Evolutionary conservation across 2,888 invertebrate species (phyloP), one percentile per base, ranked within the genome.

Genomic region (Chelonus formosanus): DNA sequence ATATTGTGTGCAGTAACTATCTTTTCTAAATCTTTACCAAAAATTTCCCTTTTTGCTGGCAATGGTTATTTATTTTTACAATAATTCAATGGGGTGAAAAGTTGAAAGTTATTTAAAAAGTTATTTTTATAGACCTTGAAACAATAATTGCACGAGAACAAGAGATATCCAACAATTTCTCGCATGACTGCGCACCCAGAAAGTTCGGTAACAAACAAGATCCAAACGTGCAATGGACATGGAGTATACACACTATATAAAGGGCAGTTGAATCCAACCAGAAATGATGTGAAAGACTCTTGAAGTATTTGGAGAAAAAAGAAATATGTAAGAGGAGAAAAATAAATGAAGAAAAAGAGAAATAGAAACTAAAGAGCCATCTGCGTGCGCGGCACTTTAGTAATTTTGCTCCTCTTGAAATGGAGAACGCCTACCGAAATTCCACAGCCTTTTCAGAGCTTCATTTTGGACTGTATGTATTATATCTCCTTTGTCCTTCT

Each of bases 391-490:
- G 58, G 60, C 44, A 52, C 53, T 52, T 50, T 48, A 40, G 57
- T 70, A 70, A 70, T 68, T 6, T 5, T 70, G 66, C 68, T 68
- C 67, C 67, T 64, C 65, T 65, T 53, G 68, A 60, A 70, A 68
- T 70, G 56, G 54, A 55, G 63, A 68, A 70, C 70, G 70, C 70
- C 70, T 68, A 67, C 65, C 60, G 67, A 68, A 67, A 67, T 63
- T 55, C 67, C 56, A 69, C 52, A 52, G 53, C 43, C 45, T 43
- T 62, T 50, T 55, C 45, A 52, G 31, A 50, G 50, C 6, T 40
- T 40, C 40, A 40, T 40, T 40, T 40, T 40, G 40, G 40, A 40
- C 4, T 40, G 6, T 40, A 40, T 20, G 20, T 20, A 20, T 20
- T 20, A 20, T 20, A 20, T 20, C 20, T 20, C 20, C 20, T 20